These are phyloP conservation scores for Nymphalis polychloros DNA, from an alignment of 2,888 invertebrate species.

Conservation along the genomic window DNA sequence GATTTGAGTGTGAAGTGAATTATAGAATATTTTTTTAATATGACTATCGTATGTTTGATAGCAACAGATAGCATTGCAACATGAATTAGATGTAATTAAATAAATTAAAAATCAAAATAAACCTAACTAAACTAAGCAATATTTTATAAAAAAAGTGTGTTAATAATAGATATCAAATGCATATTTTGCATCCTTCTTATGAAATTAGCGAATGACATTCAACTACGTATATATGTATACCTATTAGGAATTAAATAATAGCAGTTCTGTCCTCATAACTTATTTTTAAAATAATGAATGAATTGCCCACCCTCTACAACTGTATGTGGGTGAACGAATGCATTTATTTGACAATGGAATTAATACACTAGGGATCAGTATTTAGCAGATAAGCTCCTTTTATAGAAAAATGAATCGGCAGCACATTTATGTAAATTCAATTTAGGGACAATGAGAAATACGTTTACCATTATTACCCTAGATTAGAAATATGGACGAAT, in stretches of 20 bases:
- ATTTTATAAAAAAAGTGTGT: no score
- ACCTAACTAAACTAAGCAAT: no score
- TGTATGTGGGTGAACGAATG: slow-evolving; percentile 42
- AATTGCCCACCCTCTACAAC: slow-evolving; percentile 35
- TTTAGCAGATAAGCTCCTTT: slow-evolving; percentile 75
- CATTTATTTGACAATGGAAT: slow-evolving; percentile 52
- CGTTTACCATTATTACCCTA: slow-evolving; percentile 53
- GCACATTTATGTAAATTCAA: slow-evolving; percentile 78
- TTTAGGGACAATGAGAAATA: slow-evolving; percentile 56
- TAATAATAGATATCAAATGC: no score
- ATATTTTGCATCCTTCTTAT: neutral
- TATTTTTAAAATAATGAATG: slow-evolving; percentile 24
- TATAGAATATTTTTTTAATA: no score
- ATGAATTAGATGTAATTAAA: no score
- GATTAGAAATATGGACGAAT: slow-evolving; percentile 53
- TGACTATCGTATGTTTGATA: no score
- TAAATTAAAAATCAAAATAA: no score
- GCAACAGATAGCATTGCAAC: no score
- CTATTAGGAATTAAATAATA: neutral
- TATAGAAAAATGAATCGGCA: slow-evolving; percentile 75
- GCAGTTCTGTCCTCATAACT: neutral
- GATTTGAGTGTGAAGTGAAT: no score
- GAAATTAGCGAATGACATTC: neutral
- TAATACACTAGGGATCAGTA: slow-evolving; percentile 69
- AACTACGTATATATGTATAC: neutral